phyloP scores from a whole-genome alignment of 2,888 invertebrate species.

The Diarsia brunnea region DNA sequence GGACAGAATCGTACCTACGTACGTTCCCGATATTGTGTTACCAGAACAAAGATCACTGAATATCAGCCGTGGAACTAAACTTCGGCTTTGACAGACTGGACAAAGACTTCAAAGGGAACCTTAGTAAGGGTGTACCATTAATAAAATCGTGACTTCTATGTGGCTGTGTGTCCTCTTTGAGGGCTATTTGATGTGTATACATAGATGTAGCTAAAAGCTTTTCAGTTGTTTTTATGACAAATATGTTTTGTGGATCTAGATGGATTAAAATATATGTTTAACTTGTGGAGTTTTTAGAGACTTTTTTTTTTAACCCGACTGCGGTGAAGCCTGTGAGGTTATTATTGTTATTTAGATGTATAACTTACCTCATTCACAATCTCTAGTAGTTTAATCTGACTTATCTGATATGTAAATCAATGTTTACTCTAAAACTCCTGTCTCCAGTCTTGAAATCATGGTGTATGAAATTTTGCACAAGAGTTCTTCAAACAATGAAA shows the following conservation, averaged over 20 bases:
- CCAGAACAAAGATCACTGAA: constrained; percentile 71
- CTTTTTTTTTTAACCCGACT: not conserved
- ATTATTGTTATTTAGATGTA: not conserved
- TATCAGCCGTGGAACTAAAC: constrained; percentile 62
- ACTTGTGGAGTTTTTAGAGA: not conserved
- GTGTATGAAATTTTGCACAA: not conserved
- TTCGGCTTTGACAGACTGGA: constrained; percentile 71
- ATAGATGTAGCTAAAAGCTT: constrained; percentile 27
- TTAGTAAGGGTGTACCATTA: constrained; percentile 57
- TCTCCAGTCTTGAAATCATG: too few species aligned
- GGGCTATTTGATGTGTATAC: constrained; percentile 38
- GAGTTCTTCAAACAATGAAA: not conserved
- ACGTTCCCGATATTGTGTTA: constrained; percentile 77
- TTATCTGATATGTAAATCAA: not conserved
- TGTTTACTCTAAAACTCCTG: not conserved
- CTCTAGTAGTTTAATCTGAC: not conserved
- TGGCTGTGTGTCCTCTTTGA: constrained; percentile 39
- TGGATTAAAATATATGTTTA: not conserved
- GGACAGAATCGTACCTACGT: constrained; percentile 68
- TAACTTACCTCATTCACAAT: not conserved
- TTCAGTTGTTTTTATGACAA: constrained; percentile 7
- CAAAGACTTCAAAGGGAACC: constrained; percentile 68
- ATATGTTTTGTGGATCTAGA: not conserved
- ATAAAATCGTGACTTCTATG: constrained; percentile 57
- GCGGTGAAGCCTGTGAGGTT: too few species aligned